Conservation (phyloP, 2,113 vertebrate species). For the Nyctereutes procyonoides region DNA sequence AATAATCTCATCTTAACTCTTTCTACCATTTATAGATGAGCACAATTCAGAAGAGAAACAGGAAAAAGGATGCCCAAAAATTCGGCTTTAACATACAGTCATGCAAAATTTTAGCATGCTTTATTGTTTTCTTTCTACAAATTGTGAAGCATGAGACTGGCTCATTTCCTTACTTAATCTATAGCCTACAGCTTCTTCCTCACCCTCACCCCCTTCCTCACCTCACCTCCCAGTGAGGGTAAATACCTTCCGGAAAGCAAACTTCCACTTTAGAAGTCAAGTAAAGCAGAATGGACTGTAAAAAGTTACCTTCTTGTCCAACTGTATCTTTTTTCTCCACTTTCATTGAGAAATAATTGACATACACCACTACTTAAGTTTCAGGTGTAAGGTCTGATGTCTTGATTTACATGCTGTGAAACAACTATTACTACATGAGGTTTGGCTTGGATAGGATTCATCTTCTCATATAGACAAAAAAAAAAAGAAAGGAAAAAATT, state of each 20-base stretch:
- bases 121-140: background rate
- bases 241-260: background rate
- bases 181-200: background rate
- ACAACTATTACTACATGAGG: background rate
- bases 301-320: background rate
- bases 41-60: conserved; percentile 42
- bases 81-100: background rate
- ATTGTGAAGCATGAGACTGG: background rate
- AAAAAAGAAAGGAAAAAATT: background rate
- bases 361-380: background rate
- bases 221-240: background rate
- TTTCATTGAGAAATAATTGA: background rate
- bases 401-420: background rate
- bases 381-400: background rate
- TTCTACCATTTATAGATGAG: conserved; percentile 25
- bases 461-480: background rate
- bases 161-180: conserved; percentile 30
- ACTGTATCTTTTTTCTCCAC: background rate
- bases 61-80: background rate
- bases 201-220: too few relatives aligned
- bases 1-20: conserved; percentile 43
- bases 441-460: background rate
- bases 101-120: background rate
- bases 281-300: background rate
- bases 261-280: background rate